Conservation (phyloP, 1,140 invertebrate species). For the Drosophila orosa region DNA sequence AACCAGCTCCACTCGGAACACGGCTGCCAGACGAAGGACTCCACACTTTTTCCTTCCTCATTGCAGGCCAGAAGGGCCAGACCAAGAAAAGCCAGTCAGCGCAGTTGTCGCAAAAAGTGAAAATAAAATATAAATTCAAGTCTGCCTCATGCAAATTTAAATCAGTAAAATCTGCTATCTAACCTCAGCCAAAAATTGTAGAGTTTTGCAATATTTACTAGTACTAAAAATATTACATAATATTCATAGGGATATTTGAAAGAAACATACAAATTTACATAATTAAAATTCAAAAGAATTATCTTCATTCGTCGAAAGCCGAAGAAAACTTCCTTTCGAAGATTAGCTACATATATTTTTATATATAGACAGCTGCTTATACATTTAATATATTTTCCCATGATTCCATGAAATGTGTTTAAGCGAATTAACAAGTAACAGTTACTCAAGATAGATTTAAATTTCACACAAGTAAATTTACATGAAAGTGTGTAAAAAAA, state of each 20-base stretch:
- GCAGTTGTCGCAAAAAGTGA: slow-evolving; percentile 44
- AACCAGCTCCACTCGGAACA: slow-evolving; percentile 53
- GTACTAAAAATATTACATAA: neutral
- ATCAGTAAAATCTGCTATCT: no score
- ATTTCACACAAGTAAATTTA: neutral
- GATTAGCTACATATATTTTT: no score
- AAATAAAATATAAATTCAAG: slow-evolving; percentile 21
- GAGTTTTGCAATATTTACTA: neutral
- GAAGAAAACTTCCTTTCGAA: no score
- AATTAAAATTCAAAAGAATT: no score
- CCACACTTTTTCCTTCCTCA: slow-evolving; percentile 53
- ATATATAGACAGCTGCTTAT: no score
- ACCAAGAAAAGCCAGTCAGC: slow-evolving; percentile 24
- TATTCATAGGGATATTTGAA: neutral
- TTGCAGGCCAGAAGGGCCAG: slow-evolving; percentile 21
- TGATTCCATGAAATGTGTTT: no score
- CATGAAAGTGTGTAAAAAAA: neutral
- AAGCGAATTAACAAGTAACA: neutral
- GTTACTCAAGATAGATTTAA: neutral
- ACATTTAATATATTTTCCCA: neutral
- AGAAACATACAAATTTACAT: neutral
- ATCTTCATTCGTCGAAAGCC: no score
- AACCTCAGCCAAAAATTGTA: neutral
- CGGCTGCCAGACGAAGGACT: slow-evolving; percentile 41
- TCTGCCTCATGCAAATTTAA: slow-evolving; percentile 10